Evolutionary conservation across 1,140 invertebrate species (phyloP).

Genomic region (Sogatella furcifera): DNA sequence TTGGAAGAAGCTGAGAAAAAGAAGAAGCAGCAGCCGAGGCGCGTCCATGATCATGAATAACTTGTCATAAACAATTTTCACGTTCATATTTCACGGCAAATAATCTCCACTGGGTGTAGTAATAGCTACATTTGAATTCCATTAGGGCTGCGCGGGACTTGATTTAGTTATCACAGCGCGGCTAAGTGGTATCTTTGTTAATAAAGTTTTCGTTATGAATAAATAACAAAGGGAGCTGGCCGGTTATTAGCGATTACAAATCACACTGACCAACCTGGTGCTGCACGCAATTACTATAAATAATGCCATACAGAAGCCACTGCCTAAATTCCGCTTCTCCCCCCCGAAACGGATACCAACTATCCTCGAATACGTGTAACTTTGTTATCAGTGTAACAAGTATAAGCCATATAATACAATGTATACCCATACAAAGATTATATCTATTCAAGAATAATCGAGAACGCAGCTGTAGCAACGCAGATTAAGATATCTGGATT

Average conservation of each 20-base stretch:
- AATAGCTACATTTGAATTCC: neutral
- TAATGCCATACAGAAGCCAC: no score
- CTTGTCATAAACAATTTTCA: conserved; percentile 3
- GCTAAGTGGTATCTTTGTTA: neutral
- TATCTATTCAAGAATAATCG: no score
- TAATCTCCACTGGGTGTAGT: neutral
- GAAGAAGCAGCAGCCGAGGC: neutral
- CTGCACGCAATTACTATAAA: neutral
- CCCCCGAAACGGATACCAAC: no score
- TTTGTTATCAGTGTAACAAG: no score
- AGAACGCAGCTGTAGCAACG: no score
- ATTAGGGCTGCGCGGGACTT: neutral
- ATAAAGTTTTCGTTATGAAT: neutral
- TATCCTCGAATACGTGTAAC: no score
- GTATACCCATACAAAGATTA: no score
- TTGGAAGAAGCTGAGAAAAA: neutral
- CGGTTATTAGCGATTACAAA: conserved; percentile 3
- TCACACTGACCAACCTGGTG: neutral
- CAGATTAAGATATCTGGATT: no score
- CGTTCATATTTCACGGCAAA: neutral
- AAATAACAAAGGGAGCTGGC: neutral
- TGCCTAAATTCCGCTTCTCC: no score
- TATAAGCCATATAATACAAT: no score
- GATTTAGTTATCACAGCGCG: neutral
- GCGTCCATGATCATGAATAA: neutral